Base-by-base conservation (phyloP, 1,140 invertebrate genomes). In the Drosophila rufa region DNA sequence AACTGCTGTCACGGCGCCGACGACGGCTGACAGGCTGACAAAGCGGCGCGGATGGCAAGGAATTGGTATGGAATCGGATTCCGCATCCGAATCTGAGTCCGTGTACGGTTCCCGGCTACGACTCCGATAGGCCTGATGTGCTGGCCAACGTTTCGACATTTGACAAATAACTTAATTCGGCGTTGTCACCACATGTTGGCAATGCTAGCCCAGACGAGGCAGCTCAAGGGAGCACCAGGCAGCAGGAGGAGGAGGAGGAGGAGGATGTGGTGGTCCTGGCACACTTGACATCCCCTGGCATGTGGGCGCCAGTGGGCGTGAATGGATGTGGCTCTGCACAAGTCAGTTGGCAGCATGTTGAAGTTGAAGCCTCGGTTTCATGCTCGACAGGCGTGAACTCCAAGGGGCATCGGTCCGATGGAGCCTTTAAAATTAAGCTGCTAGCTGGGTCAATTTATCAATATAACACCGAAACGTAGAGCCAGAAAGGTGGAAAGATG, bases 121-220 rank as follows among this genome's bases (percentile, higher is more conserved):
- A 58, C 61, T 57, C 42, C 36, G 55, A 69, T 79, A 62, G 75
- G 65, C 47, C 60, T 27, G 45, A 73, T 73, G 46, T 69, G 50
- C 59, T 58, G 78, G 53, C 64, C 77, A 78, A 70, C 76, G 48
- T 68, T 90, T 70, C 85, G 78, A 87, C 84, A 75, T 87, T 89
- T 89, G 84, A 74, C 80, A 89, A 89, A 90, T 90, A 89, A 89
- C 85, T 89, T 89, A 89, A 89, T 89, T 89, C 84, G 69, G 58
- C 70, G 81, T 65, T 89, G 85, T 89, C 85, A 85, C 84, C 84
- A 90, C 85, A 90, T 79, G 76, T 74, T 79, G 68, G 69, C 50
- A 36, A 60, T 69, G 50, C 46, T 58, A 47, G 30, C 15, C 33
- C 38, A 45, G 53, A 51, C 59, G 40, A n/a, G 40, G 51, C 36